phyloP scores from a whole-genome alignment of 2,888 invertebrate genomes.

The Lutraria lutraria region DNA sequence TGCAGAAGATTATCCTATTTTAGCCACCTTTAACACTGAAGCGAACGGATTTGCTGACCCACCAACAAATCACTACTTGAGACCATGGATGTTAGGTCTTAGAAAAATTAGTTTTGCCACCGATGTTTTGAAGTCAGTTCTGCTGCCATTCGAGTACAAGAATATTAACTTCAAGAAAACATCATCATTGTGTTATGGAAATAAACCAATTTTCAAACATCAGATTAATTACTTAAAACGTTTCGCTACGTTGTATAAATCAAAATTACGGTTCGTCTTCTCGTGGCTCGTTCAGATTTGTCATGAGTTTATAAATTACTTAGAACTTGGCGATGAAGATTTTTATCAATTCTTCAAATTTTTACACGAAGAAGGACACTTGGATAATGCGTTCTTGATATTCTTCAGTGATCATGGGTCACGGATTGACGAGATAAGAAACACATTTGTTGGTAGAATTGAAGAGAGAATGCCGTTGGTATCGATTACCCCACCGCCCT shows the following conservation, averaged over 20 bases:
- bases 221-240: slow-evolving; percentile 87
- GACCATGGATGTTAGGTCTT: slow-evolving; percentile 72
- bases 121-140: slow-evolving; percentile 60
- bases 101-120: slow-evolving; percentile 63
- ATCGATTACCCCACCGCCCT: slow-evolving; percentile 91
- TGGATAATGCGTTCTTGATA: slow-evolving; percentile 93
- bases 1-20: slow-evolving; percentile 72
- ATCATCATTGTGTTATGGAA: slow-evolving; percentile 89
- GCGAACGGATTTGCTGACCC: slow-evolving; percentile 65
- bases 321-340: slow-evolving; percentile 92
- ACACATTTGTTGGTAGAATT: slow-evolving; percentile 95
- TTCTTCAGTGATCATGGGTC: slow-evolving; percentile 96
- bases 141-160: slow-evolving; percentile 68
- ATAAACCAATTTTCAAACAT: slow-evolving; percentile 89
- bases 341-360: slow-evolving; percentile 88
- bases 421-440: slow-evolving; percentile 92
- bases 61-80: slow-evolving; percentile 75
- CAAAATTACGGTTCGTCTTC: slow-evolving; percentile 93
- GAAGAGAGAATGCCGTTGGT: slow-evolving; percentile 96
- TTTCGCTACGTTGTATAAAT: slow-evolving; percentile 89
- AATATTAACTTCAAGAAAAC: slow-evolving; percentile 67
- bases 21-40: slow-evolving; percentile 69
- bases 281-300: slow-evolving; percentile 95
- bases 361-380: slow-evolving; percentile 89
- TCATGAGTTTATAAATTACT: slow-evolving; percentile 94